Evolutionary conservation across 2,113 vertebrate species (phyloP).

Genomic region (Trichechus manatus): DNA sequence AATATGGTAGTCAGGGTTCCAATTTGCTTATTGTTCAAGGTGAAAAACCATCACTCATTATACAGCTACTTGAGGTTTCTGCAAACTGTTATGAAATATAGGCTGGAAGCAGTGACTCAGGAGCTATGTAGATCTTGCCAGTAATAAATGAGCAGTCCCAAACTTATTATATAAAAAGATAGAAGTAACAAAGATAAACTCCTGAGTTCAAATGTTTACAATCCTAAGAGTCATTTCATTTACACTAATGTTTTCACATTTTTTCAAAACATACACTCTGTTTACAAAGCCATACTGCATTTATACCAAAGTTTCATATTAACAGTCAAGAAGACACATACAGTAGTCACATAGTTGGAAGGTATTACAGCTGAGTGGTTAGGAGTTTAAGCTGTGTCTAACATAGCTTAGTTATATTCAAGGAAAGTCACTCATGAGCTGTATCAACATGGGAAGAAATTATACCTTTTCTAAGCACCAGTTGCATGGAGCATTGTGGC

Average conservation of each 20-base stretch:
- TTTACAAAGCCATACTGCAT: neutral
- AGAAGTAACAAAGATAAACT: conserved; percentile 39
- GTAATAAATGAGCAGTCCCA: conserved; percentile 4
- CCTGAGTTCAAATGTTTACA: neutral
- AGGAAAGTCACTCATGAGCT: neutral
- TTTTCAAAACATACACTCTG: neutral
- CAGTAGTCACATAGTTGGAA: neutral
- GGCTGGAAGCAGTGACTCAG: neutral
- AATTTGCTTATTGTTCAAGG: neutral
- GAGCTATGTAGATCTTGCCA: neutral
- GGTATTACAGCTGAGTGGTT: neutral
- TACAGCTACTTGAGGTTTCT: neutral
- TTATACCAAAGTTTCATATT: neutral
- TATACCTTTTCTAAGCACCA: neutral
- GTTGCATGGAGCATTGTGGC: neutral
- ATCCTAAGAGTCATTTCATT: neutral
- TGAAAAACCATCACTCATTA: neutral
- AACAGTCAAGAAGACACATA: neutral
- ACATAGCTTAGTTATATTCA: neutral
- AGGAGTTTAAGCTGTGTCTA: neutral
- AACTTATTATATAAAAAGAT: neutral
- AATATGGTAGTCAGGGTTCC: neutral
- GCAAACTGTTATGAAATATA: neutral
- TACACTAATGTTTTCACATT: conserved; percentile 37
- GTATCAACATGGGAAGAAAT: neutral